Evolutionary conservation across 2,888 invertebrate species (phyloP).

Genomic region (Steromphala cineraria): DNA sequence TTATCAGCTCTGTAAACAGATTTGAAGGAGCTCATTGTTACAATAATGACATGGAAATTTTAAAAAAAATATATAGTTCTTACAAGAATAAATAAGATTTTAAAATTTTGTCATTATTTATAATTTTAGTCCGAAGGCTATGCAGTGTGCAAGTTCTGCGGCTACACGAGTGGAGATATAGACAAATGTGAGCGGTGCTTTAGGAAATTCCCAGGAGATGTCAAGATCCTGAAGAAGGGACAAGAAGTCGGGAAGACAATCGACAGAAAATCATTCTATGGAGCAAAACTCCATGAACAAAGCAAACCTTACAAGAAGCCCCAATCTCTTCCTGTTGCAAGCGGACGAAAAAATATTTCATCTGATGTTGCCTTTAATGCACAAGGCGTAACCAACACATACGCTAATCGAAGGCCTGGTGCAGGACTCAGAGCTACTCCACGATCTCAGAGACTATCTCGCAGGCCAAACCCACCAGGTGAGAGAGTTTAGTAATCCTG

Average conservation of each 20-base stretch:
- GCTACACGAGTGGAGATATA: conserved; percentile 86
- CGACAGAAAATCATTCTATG: conserved; percentile 50
- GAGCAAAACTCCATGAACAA: conserved; percentile 43
- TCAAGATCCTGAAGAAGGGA: conserved; percentile 38
- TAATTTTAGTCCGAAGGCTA: conserved; percentile 26
- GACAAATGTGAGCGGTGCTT: conserved; percentile 84
- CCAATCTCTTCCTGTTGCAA: not conserved
- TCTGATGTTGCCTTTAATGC: not conserved
- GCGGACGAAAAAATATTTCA: not conserved
- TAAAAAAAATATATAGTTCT: too few species aligned
- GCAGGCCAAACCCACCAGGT: not conserved
- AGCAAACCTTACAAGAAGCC: conserved; percentile 22
- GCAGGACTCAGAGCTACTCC: not conserved
- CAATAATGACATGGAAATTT: too few species aligned
- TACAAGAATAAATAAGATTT: too few species aligned
- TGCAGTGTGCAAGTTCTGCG: conserved; percentile 85
- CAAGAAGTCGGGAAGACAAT: conserved; percentile 22
- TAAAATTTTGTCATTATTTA: too few species aligned
- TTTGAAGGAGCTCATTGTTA: too few species aligned
- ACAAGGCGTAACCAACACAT: not conserved
- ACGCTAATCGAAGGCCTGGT: not conserved
- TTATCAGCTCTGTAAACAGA: too few species aligned
- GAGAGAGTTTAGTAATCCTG: not conserved
- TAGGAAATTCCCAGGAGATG: conserved; percentile 64
- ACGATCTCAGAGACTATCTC: not conserved